These are phyloP conservation scores for Biston betularia DNA, from an alignment of 2,888 invertebrate genomes.

Conservation along the genomic window DNA sequence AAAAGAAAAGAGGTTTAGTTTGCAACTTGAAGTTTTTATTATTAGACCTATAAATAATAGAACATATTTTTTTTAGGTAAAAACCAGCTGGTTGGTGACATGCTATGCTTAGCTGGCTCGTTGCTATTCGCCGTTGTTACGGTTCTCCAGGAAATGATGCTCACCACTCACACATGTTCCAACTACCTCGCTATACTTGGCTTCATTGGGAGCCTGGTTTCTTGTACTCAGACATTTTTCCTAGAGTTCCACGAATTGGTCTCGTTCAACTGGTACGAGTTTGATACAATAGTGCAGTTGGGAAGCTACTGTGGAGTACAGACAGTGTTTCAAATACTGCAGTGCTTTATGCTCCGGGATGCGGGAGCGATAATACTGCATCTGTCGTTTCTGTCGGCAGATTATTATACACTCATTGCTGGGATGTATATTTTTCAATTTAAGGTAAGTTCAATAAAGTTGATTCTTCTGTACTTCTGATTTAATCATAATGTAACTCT, in stretches of 20 bases:
- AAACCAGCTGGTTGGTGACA: slow-evolving; percentile 93
- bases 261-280: slow-evolving; percentile 89
- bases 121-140: slow-evolving; percentile 92
- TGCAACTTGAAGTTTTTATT: no score
- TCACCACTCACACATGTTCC: slow-evolving; percentile 91
- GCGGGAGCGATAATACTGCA: slow-evolving; percentile 94
- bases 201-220: slow-evolving; percentile 91
- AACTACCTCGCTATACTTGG: slow-evolving; percentile 94
- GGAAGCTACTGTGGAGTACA: slow-evolving; percentile 89
- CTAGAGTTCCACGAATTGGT: slow-evolving; percentile 90
- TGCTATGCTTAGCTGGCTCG: slow-evolving; percentile 92
- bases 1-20: no score
- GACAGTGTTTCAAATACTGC: slow-evolving; percentile 91
- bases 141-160: slow-evolving; percentile 92
- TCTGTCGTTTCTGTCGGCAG: slow-evolving; percentile 92
- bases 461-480: no score
- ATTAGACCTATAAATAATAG: no score
- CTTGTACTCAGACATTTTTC: slow-evolving; percentile 92
- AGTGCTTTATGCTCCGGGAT: slow-evolving; percentile 90
- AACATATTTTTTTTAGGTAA: slow-evolving; percentile 82
- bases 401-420: slow-evolving; percentile 93
- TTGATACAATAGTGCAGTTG: slow-evolving; percentile 87
- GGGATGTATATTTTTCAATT: slow-evolving; percentile 93
- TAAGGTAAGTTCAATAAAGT: slow-evolving; percentile 84
- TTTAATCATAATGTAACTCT: no score